Evolutionary conservation across 1,140 invertebrate species (phyloP), one percentile per base, ranked within the genome.

Genomic region (Thaumatotibia leucotreta): DNA sequence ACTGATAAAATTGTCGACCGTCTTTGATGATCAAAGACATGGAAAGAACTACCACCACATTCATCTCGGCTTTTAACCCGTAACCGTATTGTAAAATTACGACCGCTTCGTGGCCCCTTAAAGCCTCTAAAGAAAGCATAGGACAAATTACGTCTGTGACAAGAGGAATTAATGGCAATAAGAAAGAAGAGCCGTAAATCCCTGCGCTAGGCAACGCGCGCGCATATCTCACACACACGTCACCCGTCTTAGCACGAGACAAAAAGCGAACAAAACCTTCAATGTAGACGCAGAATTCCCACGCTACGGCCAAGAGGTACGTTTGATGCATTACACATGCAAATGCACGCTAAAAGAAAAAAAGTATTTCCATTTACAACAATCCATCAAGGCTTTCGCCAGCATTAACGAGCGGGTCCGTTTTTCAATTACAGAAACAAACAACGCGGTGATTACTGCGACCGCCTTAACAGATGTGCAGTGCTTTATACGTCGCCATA

Each of bases 341-440:
- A 82, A 79, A 86, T 80, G 69, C 72, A 79, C 76, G 69, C 73
- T 73, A 71, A 67, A 61, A 73, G 63, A 74, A 79, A 77, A 82
- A 81, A 81, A 77, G 75, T 27, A 80, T 79, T 77, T 78, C 61
- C 75, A 83, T 83, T 78, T 74, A 80, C 71, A 74, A 79, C 76
- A 80, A 83, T 84, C 77, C 81, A 87, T 85, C 84, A 85, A 77
- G 70, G 72, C 79, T 86, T 84, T 80, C 75, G 75, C 73, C 69
- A 71, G 74, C 75, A 79, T 88, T 82, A 85, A 82, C 79, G 70
- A 77, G 69, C 72, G 52, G 75, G 70, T 72, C 67, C 67, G 69
- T 77, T 85, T n/a, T 85, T 84, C 78, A 86, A 87, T 85, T 85
- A 82, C 74, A 83, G 70, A 81, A 82, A 83, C 79, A 83, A 84